These are phyloP conservation scores for Tinamus guttatus DNA, from an alignment of 2,113 vertebrate genomes.

Conservation along the genomic window DNA sequence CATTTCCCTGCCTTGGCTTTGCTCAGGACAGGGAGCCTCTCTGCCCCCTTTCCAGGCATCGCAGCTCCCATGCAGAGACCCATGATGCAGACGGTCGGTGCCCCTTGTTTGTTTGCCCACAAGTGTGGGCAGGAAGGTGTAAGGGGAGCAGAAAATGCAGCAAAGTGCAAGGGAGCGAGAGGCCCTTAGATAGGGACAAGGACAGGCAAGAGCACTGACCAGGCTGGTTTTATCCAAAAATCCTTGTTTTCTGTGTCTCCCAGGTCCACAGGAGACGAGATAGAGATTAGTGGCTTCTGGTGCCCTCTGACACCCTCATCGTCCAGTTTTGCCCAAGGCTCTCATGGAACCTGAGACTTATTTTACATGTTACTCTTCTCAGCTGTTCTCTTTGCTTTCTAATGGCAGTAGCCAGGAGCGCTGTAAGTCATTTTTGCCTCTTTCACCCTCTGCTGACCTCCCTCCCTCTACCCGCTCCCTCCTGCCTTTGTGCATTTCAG, in stretches of 20 bases:
- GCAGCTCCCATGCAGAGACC: background rate
- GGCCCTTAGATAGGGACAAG: background rate
- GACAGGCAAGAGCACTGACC: background rate
- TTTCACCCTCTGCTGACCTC: rapidly evolving
- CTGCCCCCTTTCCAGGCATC: rapidly evolving
- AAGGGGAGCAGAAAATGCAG: too few relatives aligned
- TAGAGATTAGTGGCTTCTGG: background rate
- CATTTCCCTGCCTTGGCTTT: background rate
- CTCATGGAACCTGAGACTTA: background rate
- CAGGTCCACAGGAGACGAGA: background rate
- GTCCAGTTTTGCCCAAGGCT: background rate
- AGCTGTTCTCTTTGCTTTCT: background rate
- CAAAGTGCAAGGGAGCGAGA: background rate
- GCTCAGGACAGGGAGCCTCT: background rate
- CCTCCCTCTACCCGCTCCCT: background rate
- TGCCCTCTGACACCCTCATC: background rate
- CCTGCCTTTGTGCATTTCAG: background rate
- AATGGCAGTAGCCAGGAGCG: rapidly evolving
- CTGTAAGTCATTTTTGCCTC: background rate
- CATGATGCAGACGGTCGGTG: rapidly evolving
- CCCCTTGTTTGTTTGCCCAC: background rate
- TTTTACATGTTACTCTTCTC: background rate
- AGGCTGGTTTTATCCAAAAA: background rate
- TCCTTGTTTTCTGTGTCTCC: background rate
- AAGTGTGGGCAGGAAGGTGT: background rate